Base-by-base conservation (phyloP, 2,113 vertebrate genomes). In the Synodontis membranacea region DNA sequence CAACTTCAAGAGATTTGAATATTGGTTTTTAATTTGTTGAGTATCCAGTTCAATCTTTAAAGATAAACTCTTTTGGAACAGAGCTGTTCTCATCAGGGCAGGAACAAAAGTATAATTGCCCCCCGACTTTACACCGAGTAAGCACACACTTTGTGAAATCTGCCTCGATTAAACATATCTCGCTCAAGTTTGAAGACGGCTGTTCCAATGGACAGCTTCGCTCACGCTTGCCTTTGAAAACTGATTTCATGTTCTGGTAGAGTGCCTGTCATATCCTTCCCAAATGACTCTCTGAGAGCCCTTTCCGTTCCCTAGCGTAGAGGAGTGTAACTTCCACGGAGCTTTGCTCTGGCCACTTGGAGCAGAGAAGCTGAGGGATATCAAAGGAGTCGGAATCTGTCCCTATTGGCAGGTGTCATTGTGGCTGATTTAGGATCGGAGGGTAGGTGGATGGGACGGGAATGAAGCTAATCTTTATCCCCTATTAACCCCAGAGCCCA, bases 391-490 rank as follows among this genome's bases (percentile, higher is more conserved):
- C 92, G 8, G 74, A 85, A 90, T 92, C 87, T 62, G 84, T 92
- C 93, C 93, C 92, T 88, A 91, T 92, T 92, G 93, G 93, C 91
- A 90, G 93, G 85, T 88, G 88, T 91, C 92, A 93, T 95, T 95
- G 93, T 90, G 25, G 89, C 91, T 91, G 93, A 92, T 93, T 93
- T 91, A 89, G 92, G 92, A 94, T 93, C 93, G 93, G 93, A 84
- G 89, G 91, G 89, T 91, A 92, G 92, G 93, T 94, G 70, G 87
- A 86, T 66, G 72, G 80, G 91, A 87, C 17, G 42, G 91, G 92
- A 90, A 93, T 93, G 92, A 93, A 90, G 91, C 91, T 95, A 95
- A 96, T 95, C 95, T 94, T 96, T 95, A 95, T 95, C 94, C 94
- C 93, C 93, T 93, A 95, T 95, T 95, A 95, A 95, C 95, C 95